phyloP scores from a whole-genome alignment of 2,113 vertebrate species.

The Onychorhynchus coronatus region DNA sequence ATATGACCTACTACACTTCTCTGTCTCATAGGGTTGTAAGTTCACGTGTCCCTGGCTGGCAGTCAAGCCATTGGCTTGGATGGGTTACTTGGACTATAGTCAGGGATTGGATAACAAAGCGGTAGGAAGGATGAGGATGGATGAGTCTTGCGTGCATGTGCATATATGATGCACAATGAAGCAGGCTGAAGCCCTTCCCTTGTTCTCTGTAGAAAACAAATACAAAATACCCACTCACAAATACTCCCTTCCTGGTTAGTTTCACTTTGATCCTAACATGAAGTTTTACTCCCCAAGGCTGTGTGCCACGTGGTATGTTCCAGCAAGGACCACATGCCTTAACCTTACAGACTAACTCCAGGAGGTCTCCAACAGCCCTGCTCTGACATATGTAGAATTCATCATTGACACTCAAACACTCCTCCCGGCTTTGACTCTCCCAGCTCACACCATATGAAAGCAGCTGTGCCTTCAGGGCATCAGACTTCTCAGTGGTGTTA shows the following conservation, averaged over 20 bases:
- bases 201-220: background rate
- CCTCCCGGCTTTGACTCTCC: background rate
- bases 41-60: background rate
- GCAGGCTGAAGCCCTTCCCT: background rate
- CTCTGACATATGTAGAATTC: background rate
- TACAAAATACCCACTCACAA: background rate
- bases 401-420: background rate
- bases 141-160: rapidly evolving
- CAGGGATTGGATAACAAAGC: background rate
- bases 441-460: background rate
- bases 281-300: background rate
- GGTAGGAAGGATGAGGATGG: background rate
- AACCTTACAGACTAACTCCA: background rate
- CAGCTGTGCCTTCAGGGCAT: background rate
- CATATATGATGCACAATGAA: background rate
- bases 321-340: background rate
- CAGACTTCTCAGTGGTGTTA: background rate
- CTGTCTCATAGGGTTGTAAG: background rate
- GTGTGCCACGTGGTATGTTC: background rate
- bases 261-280: background rate
- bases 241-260: background rate
- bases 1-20: background rate
- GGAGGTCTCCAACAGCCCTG: background rate
- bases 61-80: background rate
- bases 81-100: background rate